Percentiles rank a stretch among this genome's conserved stretches.
These are phyloP conservation scores for Atta cephalotes DNA, from an alignment of 1,140 invertebrate species.

Conservation along the genomic window DNA sequence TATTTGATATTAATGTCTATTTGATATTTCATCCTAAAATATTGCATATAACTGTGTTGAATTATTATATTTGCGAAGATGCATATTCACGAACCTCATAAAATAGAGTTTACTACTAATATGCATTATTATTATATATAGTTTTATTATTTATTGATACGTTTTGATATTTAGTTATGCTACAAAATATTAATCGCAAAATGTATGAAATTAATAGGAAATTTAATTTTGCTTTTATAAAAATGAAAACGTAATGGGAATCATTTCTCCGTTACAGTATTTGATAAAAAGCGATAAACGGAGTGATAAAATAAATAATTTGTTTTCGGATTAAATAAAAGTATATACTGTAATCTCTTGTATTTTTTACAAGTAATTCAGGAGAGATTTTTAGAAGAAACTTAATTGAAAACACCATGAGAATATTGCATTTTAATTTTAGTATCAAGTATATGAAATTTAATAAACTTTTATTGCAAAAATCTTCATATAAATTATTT, in stretches of 20 bases:
- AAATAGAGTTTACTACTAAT: not conserved
- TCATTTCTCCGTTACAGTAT: not conserved
- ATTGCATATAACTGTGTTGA: not conserved
- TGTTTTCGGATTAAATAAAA: not conserved
- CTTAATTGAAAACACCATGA: not conserved
- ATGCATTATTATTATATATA: not conserved
- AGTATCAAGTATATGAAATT: not conserved
- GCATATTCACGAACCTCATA: not conserved
- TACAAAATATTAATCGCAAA: not conserved
- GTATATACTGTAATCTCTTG: not conserved
- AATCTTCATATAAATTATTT: not conserved
- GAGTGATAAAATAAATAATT: not conserved
- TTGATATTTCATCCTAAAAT: not conserved
- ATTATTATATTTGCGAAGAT: not conserved
- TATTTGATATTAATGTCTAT: slow-evolving; percentile 11
- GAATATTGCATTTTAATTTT: not conserved
- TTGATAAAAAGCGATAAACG: not conserved
- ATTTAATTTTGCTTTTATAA: not conserved
- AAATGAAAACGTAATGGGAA: not conserved
- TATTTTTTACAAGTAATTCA: not conserved
- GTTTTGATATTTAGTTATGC: not conserved
- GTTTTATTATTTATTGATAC: not conserved
- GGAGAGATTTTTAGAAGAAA: not conserved
- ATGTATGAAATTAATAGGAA: not conserved
- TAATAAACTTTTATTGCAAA: too few relatives aligned